Conservation (phyloP, 1,140 invertebrate species). For the Acromyrmex echinatior region DNA sequence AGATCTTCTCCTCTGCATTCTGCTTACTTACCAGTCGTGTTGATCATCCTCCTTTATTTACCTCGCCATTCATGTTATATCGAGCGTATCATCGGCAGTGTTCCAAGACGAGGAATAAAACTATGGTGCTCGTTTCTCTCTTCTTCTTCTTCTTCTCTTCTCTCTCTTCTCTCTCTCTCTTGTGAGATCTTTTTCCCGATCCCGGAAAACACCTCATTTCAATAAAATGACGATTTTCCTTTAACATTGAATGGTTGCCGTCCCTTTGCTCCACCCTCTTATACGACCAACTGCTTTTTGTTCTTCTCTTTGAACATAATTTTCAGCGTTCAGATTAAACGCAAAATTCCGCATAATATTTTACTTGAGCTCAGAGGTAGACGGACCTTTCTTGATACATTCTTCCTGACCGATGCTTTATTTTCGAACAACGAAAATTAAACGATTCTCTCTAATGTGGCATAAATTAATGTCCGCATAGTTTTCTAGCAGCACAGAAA, state of each 20-base stretch:
- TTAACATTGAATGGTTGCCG: constrained; percentile 19
- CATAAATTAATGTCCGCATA: constrained; percentile 26
- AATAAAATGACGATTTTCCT: constrained; percentile 58
- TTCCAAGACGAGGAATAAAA: constrained; percentile 48
- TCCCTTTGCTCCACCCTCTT: neutral
- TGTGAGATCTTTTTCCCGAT: constrained; percentile 33
- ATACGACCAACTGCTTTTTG: constrained; percentile 14
- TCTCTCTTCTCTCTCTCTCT: neutral
- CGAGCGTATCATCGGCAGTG: constrained; percentile 56
- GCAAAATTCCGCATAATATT: constrained; percentile 39
- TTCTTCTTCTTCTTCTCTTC: too few relatives aligned
- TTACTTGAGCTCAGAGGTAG: neutral
- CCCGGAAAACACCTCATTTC: constrained; percentile 40
- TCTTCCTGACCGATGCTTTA: constrained; percentile 30
- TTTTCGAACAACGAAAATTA: constrained; percentile 29
- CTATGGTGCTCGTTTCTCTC: neutral
- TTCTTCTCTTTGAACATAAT: constrained; percentile 31
- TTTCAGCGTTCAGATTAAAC: constrained; percentile 51
- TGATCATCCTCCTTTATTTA: constrained; percentile 61
- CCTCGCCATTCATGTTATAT: constrained; percentile 53
- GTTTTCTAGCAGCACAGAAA: constrained; percentile 6
- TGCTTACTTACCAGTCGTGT: constrained; percentile 43
- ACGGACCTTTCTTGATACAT: constrained; percentile 18
- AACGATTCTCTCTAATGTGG: constrained; percentile 21
- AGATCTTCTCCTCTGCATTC: constrained; percentile 13